Evolutionary conservation across 2,797 vertebrate genomes (phyloP).

Genomic region (Alouatta caraya): DNA sequence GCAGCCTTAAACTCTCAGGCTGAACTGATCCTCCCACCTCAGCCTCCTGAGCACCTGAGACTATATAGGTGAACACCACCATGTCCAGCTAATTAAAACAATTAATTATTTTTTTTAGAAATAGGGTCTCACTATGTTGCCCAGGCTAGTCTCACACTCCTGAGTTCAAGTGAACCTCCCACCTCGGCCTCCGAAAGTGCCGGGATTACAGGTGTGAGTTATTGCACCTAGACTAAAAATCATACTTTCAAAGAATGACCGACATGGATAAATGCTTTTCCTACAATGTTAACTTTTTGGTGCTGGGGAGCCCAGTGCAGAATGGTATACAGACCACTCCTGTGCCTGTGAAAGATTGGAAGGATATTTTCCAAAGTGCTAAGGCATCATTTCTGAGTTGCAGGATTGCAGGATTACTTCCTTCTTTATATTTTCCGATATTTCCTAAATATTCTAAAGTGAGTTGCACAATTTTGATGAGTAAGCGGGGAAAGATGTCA

Average conservation of each 20-base stretch:
- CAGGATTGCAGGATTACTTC: not conserved
- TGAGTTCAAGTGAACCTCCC: not conserved
- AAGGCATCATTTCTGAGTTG: not conserved
- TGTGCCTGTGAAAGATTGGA: not conserved
- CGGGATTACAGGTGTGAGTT: not conserved
- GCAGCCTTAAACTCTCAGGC: no score
- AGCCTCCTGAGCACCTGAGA: not conserved
- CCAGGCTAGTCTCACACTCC: not conserved
- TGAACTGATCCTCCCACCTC: not conserved
- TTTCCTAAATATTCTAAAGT: constrained; percentile 16
- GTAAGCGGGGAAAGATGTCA: not conserved
- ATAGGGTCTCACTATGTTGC: not conserved
- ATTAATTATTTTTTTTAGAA: not conserved
- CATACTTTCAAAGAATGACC: not conserved
- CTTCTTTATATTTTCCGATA: not conserved
- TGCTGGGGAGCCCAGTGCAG: not conserved
- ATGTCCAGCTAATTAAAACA: not conserved
- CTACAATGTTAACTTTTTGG: not conserved
- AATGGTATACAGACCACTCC: not conserved
- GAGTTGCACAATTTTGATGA: not conserved
- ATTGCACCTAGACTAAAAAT: not conserved
- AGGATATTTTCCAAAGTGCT: constrained; percentile 13
- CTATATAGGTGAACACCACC: not conserved
- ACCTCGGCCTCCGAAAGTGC: not conserved
- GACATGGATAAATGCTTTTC: not conserved